Conservation (phyloP, 2,113 vertebrate genomes). For the Nestor notabilis region DNA sequence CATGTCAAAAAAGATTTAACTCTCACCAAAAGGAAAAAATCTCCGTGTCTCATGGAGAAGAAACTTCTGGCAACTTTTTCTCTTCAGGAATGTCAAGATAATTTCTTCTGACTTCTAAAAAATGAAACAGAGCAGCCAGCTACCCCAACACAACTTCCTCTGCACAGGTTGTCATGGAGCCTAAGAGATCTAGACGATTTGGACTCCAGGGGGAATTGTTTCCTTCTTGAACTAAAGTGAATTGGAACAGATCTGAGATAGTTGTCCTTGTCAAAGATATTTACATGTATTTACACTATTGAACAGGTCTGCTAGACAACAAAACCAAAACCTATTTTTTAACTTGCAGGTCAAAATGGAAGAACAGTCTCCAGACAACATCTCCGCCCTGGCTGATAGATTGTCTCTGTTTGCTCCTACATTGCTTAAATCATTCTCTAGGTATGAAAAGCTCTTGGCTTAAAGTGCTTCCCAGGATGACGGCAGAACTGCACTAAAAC, state of each 20-base stretch:
- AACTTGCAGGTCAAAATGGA: background rate
- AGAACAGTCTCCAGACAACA: background rate
- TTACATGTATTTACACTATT: slow-evolving; percentile 15
- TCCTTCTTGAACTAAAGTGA: slow-evolving; percentile 12
- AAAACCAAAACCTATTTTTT: background rate
- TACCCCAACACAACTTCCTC: slow-evolving; percentile 36
- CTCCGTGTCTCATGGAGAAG: background rate
- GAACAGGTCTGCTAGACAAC: slow-evolving; percentile 1
- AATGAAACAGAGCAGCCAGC: slow-evolving; percentile 51
- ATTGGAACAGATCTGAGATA: slow-evolving; percentile 29
- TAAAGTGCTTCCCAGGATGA: background rate
- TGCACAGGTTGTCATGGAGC: slow-evolving; percentile 40
- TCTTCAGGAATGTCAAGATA: slow-evolving; percentile 50
- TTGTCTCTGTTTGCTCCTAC: background rate
- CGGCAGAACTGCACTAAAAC: background rate
- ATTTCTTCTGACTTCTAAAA: slow-evolving; percentile 64
- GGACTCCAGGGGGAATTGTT: background rate
- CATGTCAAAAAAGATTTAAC: slow-evolving; percentile 36
- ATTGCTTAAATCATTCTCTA: background rate
- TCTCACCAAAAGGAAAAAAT: slow-evolving; percentile 35
- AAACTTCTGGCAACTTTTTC: slow-evolving; percentile 42
- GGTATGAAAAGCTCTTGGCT: background rate
- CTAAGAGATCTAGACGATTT: background rate
- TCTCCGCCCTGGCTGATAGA: background rate
- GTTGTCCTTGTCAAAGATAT: slow-evolving; percentile 42